Evolutionary conservation across 2,113 vertebrate genomes (phyloP), one percentile per base, ranked within the genome.

Genomic region (Pseudorhombus dupliciocellatus): DNA sequence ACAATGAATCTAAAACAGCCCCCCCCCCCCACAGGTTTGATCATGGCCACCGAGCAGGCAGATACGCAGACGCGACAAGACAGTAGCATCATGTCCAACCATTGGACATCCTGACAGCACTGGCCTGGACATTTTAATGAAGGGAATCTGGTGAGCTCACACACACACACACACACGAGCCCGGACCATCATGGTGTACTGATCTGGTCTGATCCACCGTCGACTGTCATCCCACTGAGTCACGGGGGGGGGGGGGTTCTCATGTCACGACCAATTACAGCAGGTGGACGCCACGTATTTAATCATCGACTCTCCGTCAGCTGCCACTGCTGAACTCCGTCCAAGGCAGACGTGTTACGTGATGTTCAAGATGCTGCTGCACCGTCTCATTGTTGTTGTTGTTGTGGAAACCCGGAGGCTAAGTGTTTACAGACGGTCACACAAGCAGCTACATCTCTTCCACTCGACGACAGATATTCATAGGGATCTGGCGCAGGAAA

Each of bases 231-330:
- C 69, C 28, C 57, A 21, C 26, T 22, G 26, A 8, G 37, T 70
- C 40, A 37, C 2, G 12, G n/a, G 21, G 31, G 31, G 30, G 30
- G 30, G 30, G 31, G 31, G 7, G 12, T 5, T 2, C 8, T 14
- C 11, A 57, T 51, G 81, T 75, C 81, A 48, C 46, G 7, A 4
- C 54, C 3, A 20, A 77, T 80, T 21, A 60, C 37, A 21, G 21
- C 24, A 12, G 44, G 40, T n/a, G 2, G 2, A 26, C 70, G 60
- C 22, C 58, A 73, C 26, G 51, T 28, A 50, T 11, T 50, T 48
- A 31, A 37, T 24, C 11, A n/a, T 66, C 73, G 52, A 10, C 31
- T 75, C 50, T 40, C 24, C 46, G 67, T 60, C 57, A 63, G 64
- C 51, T 26, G 30, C 48, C 57, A 22, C 7, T 3, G 1, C 11